phyloP scores from a whole-genome alignment of 2,113 vertebrate genomes.

The Lucifuga dentata region DNA sequence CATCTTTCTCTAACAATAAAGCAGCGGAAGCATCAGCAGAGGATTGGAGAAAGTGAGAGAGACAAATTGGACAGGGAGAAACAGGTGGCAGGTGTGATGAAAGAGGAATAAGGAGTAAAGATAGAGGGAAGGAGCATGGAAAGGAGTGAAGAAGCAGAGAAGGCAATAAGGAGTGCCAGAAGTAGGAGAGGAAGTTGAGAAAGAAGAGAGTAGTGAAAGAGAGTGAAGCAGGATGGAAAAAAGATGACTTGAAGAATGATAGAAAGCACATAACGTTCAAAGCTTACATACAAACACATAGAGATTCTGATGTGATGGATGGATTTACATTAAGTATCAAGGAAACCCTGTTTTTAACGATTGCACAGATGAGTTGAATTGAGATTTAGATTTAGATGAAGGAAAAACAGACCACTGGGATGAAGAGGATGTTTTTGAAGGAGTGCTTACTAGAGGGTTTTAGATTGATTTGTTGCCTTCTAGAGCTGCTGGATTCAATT shows the following conservation, averaged over 20 bases:
- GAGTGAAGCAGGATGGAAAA: background rate
- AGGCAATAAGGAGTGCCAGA: background rate
- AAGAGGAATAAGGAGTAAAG: slow-evolving; percentile 18
- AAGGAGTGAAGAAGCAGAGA: background rate
- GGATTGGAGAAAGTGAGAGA: background rate
- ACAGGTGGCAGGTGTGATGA: slow-evolving; percentile 41
- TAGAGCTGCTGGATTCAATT: slow-evolving; percentile 17
- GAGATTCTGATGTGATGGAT: slow-evolving; percentile 23
- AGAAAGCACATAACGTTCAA: too few species aligned
- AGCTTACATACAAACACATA: too few species aligned
- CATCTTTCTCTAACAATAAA: too few species aligned
- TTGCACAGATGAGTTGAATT: slow-evolving; percentile 32
- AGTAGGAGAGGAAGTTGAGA: too few species aligned
- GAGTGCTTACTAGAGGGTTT: too few species aligned
- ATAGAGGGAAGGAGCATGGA: background rate
- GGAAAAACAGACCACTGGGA: too few species aligned
- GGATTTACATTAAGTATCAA: slow-evolving; percentile 16
- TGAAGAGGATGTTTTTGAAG: too few species aligned
- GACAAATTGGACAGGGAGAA: background rate
- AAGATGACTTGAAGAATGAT: background rate
- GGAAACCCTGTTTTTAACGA: slow-evolving; percentile 22
- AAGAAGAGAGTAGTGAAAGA: too few species aligned
- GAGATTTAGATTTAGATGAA: too few species aligned
- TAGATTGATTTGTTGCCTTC: slow-evolving; percentile 28
- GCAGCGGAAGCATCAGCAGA: background rate